These are phyloP conservation scores for Gymnoscopelus braueri DNA, from an alignment of 2,797 vertebrate species.

Conservation along the genomic window DNA sequence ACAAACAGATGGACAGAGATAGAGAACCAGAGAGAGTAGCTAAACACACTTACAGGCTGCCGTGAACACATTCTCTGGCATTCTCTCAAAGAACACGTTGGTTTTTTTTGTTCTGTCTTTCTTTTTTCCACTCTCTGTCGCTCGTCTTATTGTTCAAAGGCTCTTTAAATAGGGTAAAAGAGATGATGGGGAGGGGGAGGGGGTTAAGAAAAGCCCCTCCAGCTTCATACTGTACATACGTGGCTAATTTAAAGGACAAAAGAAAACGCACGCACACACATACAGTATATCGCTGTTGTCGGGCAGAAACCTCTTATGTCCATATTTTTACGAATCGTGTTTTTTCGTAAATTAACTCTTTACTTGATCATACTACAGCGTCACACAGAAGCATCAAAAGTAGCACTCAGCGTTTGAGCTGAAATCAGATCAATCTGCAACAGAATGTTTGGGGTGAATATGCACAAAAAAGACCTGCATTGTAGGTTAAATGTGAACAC, in stretches of 20 bases:
- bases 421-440: no score
- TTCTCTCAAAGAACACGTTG: constrained; percentile 47
- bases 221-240: constrained; percentile 55
- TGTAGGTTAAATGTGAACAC: no score
- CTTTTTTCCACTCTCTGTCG: constrained; percentile 29
- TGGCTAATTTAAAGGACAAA: constrained; percentile 71
- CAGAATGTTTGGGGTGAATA: no score
- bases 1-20: background rate
- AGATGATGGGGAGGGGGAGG: background rate
- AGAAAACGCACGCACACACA: constrained; percentile 29
- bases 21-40: constrained; percentile 10
- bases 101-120: background rate
- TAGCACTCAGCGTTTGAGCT: no score
- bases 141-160: constrained; percentile 64
- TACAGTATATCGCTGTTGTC: no score
- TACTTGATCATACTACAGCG: no score
- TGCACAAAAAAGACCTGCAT: no score
- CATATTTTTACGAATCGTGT: no score
- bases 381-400: no score
- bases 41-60: constrained; percentile 46
- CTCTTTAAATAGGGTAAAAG: constrained; percentile 41
- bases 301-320: no score
- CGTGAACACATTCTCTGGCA: constrained; percentile 61
- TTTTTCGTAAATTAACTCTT: no score
- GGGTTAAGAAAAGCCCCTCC: constrained; percentile 43